phyloP scores from a whole-genome alignment of 2,797 vertebrate species.

The Ambastaia sidthimunki region DNA sequence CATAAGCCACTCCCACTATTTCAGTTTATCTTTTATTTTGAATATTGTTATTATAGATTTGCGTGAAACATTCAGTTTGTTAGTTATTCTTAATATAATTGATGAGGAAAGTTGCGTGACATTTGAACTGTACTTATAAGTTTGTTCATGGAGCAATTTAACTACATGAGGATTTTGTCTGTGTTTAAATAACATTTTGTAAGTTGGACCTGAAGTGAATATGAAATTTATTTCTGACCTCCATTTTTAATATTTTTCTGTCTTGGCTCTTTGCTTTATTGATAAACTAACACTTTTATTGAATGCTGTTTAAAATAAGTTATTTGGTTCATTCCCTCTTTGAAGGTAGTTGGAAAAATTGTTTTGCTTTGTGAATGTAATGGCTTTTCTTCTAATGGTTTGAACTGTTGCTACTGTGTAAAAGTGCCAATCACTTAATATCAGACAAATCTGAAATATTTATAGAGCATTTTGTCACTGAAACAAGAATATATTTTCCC shows the following conservation, averaged over 20 bases:
- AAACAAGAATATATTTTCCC: conserved; percentile 68
- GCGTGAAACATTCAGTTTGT: neutral
- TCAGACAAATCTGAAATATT: conserved; percentile 47
- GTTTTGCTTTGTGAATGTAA: conserved; percentile 67
- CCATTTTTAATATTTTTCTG: neutral
- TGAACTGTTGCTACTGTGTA: neutral
- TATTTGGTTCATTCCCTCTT: neutral
- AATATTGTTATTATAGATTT: neutral
- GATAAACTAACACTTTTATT: neutral
- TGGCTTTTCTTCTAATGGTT: neutral
- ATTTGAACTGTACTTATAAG: neutral
- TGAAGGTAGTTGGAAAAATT: neutral
- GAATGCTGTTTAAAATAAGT: no score
- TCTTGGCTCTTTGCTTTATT: neutral
- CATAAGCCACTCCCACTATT: neutral
- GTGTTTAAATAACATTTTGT: neutral
- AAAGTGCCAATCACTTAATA: conserved; percentile 43
- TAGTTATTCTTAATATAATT: neutral
- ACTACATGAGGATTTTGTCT: neutral
- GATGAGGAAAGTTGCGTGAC: neutral
- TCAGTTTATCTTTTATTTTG: neutral
- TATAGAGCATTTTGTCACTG: conserved; percentile 57
- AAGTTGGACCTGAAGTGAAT: conserved; percentile 57
- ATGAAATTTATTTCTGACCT: conserved; percentile 31
- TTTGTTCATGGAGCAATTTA: neutral